Evolutionary conservation across 2,797 vertebrate species (phyloP), one percentile per base, ranked within the genome.

Genomic region (Phoxinus dragarum): DNA sequence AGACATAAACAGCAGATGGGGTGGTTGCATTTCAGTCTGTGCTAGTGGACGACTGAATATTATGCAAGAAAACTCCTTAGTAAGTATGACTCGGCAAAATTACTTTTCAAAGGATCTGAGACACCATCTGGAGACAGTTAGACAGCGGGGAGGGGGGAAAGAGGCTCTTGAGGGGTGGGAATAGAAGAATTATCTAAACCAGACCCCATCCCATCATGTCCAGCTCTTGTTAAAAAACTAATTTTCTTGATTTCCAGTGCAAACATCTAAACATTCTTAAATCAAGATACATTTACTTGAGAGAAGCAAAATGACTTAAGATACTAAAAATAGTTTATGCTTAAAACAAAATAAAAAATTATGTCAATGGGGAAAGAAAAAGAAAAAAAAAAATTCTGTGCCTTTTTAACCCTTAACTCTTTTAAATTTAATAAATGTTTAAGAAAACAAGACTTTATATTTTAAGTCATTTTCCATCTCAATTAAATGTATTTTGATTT

Each of bases 101-200:
- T 1, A 16, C 40, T 54, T 74, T 36, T 59, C 5, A 76, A 49
- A 36, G 17, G 1, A 17, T 61, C 77, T 61, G 21, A 72, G 23
- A n/a, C 47, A 72, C 49, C 84, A 88, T 88, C 79, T 90, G 89
- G 88, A 88, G 83, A 75, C 42, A 79, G 66, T 90, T 90, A 86
- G 16, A 82, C 40, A 77, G 59, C 1, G 31, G 3, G 49, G 64
- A 56, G 38, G 14, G 68, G 27, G 67, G 47, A 44, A 74, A 23
- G 19, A 23, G 40, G 36, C 14, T 49, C 71, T 42, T 21, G 49
- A 73, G 73, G 38, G 23, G 11, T 38, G 36, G 54, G 64, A 40
- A 72, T 61, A 59, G 64, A 47, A 6, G 49, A 73, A 34, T 81
- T 23, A 86, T 76, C 21, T 44, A 49, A 72, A 73, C 64, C 84